phyloP scores from a whole-genome alignment of 2,113 vertebrate genomes.

The Neotragus moschatus region DNA sequence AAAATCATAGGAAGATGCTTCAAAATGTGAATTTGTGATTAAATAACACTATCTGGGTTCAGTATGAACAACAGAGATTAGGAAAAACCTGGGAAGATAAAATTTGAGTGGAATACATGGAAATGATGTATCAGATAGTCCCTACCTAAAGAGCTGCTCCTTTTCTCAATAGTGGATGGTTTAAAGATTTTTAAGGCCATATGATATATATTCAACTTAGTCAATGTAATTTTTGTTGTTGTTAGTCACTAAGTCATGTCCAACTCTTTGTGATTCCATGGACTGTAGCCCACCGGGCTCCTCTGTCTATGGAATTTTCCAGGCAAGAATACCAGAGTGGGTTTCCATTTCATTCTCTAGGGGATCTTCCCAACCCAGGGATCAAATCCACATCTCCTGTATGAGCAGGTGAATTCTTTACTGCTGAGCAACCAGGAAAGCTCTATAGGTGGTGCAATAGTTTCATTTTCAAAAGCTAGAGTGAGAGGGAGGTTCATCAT shows the following conservation, averaged over 20 bases:
- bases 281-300: neutral
- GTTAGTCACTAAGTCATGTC: neutral
- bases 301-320: neutral
- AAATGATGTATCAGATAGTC: neutral
- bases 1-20: neutral
- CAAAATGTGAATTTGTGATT: neutral
- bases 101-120: neutral
- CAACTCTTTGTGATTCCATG: neutral
- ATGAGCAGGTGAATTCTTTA: neutral
- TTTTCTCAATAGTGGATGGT: neutral
- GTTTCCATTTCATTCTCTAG: neutral
- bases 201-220: neutral
- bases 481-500: neutral
- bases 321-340: neutral
- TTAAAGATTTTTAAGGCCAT: neutral
- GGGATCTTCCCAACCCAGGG: neutral
- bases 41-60: neutral
- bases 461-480: neutral
- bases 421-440: neutral
- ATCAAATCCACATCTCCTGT: neutral
- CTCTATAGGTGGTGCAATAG: neutral
- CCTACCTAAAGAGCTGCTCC: neutral
- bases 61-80: neutral
- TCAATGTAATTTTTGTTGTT: neutral
- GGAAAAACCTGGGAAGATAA: neutral